phyloP scores from a whole-genome alignment of 2,888 invertebrate genomes.

The Hyposoter didymator region DNA sequence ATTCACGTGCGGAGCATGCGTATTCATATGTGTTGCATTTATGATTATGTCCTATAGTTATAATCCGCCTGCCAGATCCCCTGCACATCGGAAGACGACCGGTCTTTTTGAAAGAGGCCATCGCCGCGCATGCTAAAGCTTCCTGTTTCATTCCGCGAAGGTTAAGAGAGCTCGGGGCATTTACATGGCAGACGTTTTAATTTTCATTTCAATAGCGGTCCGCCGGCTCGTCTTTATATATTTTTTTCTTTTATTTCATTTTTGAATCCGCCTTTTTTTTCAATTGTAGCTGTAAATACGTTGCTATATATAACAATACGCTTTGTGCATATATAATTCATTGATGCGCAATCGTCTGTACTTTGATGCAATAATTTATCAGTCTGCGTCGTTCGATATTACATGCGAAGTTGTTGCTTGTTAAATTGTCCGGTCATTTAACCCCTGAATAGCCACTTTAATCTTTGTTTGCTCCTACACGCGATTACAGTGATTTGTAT shows the following conservation, averaged over 20 bases:
- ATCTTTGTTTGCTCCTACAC: background rate
- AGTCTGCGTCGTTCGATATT: background rate
- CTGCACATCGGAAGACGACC: slow-evolving; percentile 59
- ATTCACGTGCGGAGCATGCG: slow-evolving; percentile 48
- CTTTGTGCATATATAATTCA: slow-evolving; percentile 4
- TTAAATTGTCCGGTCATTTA: slow-evolving; percentile 11
- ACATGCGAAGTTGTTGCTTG: slow-evolving; percentile 22
- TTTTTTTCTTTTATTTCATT: slow-evolving; percentile 18
- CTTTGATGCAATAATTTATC: slow-evolving; percentile 1
- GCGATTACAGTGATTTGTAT: slow-evolving; percentile 13
- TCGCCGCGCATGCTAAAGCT: slow-evolving; percentile 32
- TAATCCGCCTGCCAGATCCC: slow-evolving; percentile 30
- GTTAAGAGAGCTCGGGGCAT: slow-evolving; percentile 56
- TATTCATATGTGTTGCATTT: slow-evolving; percentile 36
- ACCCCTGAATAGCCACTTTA: background rate
- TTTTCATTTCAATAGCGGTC: slow-evolving; percentile 66
- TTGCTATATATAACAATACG: slow-evolving; percentile 5
- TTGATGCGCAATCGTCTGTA: slow-evolving; percentile 40
- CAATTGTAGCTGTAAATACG: no score
- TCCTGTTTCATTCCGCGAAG: slow-evolving; percentile 33
- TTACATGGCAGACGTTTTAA: slow-evolving; percentile 61
- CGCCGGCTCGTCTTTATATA: slow-evolving; percentile 50
- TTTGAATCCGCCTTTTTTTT: no score
- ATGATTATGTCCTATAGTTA: slow-evolving; percentile 31
- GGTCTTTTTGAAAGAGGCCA: slow-evolving; percentile 71